Percentiles rank a stretch among this genome's conserved stretches.
phyloP scores from a whole-genome alignment of 2,113 vertebrate genomes.

The Cricetomys ansorgei region DNA sequence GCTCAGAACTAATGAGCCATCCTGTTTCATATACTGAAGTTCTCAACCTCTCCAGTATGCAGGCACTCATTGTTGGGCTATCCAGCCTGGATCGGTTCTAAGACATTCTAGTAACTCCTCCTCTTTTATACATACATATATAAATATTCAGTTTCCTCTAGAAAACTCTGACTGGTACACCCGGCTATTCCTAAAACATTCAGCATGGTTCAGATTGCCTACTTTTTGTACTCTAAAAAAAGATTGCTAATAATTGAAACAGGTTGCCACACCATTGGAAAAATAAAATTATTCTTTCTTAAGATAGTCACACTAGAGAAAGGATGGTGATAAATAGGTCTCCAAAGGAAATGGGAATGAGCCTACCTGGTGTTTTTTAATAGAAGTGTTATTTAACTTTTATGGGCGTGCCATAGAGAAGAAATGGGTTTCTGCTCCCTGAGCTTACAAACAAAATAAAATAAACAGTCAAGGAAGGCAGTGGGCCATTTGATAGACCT shows the following conservation, averaged over 20 bases:
- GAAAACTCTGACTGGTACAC: background rate
- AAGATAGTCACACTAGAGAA: conserved; percentile 27
- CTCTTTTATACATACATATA: background rate
- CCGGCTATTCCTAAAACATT: background rate
- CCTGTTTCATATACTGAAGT: background rate
- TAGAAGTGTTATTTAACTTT: conserved; percentile 74
- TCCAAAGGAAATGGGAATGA: conserved; percentile 44
- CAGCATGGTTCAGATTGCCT: background rate
- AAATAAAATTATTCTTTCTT: conserved; percentile 53
- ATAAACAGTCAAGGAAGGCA: conserved; percentile 65
- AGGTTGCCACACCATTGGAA: background rate
- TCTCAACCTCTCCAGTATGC: background rate
- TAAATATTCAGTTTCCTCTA: background rate
- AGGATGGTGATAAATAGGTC: background rate
- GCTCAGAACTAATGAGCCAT: background rate
- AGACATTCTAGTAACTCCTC: background rate
- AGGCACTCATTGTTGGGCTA: background rate
- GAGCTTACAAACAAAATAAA: conserved; percentile 66
- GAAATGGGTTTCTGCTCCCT: conserved; percentile 16
- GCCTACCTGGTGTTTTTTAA: conserved; percentile 28
- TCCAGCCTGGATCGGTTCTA: background rate
- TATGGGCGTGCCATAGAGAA: conserved; percentile 43
- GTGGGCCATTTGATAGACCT: conserved; percentile 44
- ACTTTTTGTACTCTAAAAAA: background rate
- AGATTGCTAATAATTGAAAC: background rate